Evolutionary conservation across 2,113 vertebrate genomes (phyloP).

Genomic region (Poeciliopsis occidentalis): DNA sequence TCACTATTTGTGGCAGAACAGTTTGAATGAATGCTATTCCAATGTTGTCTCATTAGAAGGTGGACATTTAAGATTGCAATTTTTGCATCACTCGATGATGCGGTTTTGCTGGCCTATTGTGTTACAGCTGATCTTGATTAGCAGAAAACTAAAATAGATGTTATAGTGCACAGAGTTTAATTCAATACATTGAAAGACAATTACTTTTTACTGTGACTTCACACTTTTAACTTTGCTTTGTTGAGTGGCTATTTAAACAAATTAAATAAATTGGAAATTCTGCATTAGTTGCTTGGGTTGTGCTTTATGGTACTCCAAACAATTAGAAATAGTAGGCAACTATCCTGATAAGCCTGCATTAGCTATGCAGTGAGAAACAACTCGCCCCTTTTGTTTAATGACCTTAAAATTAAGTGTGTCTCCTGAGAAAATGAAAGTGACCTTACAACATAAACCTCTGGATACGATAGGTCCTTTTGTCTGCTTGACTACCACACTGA

Average conservation of each 20-base stretch:
- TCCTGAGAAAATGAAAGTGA: slow-evolving; percentile 51
- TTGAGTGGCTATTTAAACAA: not conserved
- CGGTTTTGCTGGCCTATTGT: not conserved
- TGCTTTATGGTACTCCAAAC: not conserved
- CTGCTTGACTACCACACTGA: slow-evolving; percentile 50
- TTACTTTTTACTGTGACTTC: not conserved
- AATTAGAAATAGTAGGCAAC: not conserved
- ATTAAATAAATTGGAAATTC: not conserved
- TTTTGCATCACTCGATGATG: not conserved
- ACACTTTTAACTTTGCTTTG: not conserved
- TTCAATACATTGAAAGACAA: not conserved
- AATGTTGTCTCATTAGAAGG: no score
- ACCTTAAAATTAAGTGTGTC: slow-evolving; percentile 45
- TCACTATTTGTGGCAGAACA: no score
- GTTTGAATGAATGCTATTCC: no score
- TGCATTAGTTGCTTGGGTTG: not conserved
- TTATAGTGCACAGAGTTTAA: not conserved
- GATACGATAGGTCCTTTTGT: slow-evolving; percentile 37
- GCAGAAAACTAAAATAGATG: not conserved
- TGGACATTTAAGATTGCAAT: not conserved
- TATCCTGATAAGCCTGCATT: slow-evolving; percentile 3
- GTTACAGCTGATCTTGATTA: not conserved
- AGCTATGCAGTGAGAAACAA: not conserved
- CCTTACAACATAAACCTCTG: slow-evolving; percentile 51
- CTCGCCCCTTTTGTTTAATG: slow-evolving; percentile 27